Evolutionary conservation across 2,113 vertebrate species (phyloP).

Genomic region (Symphodus melops): DNA sequence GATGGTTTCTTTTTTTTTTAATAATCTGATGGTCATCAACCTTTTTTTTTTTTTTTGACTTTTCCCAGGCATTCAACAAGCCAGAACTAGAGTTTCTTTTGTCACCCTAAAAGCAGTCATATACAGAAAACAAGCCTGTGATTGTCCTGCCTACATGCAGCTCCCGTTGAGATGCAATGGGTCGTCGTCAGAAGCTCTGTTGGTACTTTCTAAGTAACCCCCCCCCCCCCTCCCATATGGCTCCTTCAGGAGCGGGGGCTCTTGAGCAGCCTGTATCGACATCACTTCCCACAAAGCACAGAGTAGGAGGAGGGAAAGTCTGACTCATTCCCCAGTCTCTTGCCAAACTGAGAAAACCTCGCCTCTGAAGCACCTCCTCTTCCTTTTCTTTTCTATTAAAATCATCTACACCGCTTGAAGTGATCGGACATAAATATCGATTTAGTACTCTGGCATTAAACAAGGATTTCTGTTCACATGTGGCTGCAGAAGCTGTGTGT

Average conservation of each 20-base stretch:
- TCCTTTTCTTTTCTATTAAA: constrained; percentile 28
- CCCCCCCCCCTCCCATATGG: constrained; percentile 46
- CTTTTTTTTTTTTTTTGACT: too few species aligned
- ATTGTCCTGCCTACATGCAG: constrained; percentile 29
- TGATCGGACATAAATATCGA: constrained; percentile 44
- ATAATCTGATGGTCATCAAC: too few species aligned
- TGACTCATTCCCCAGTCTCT: constrained; percentile 78
- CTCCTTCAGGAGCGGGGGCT: constrained; percentile 60
- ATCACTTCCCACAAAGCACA: constrained; percentile 75
- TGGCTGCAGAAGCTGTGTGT: neutral
- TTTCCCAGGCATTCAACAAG: too few species aligned
- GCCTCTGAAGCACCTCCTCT: constrained; percentile 57
- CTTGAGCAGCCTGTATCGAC: constrained; percentile 76
- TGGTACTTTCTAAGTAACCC: constrained; percentile 31
- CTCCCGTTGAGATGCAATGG: constrained; percentile 47
- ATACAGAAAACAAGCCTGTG: constrained; percentile 4
- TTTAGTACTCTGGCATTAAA: constrained; percentile 24
- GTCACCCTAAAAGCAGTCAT: too few species aligned
- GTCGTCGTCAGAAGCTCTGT: constrained; percentile 54
- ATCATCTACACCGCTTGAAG: constrained; percentile 30
- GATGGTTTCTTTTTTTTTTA: neutral
- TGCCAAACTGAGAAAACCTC: constrained; percentile 73
- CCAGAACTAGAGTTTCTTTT: too few species aligned
- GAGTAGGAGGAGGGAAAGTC: constrained; percentile 82
- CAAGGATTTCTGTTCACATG: neutral